Conservation (phyloP, 2,113 vertebrate species). For the Sylvia atricapilla region DNA sequence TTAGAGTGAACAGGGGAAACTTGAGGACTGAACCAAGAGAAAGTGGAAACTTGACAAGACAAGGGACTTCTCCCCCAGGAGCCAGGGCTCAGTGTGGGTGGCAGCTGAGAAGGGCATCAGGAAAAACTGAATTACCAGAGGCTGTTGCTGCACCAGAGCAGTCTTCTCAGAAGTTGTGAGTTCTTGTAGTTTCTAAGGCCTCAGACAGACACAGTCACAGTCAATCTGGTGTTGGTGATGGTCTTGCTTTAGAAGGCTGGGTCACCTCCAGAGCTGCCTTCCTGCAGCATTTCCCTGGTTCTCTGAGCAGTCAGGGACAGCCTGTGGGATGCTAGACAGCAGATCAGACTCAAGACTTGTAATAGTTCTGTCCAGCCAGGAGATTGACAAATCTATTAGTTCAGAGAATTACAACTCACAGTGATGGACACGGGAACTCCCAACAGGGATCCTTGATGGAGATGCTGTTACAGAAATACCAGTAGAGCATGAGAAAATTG, state of each 20-base stretch:
- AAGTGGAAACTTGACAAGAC: not conserved
- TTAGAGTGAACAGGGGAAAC: not conserved
- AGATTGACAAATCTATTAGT: not conserved
- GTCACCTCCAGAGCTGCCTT: not conserved
- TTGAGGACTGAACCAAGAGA: not conserved
- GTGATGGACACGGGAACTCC: not conserved
- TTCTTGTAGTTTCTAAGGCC: not conserved
- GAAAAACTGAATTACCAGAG: not conserved
- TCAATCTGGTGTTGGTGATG: accelerated
- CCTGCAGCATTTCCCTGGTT: not conserved
- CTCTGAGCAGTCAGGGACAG: not conserved
- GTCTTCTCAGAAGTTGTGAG: not conserved
- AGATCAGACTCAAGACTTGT: not conserved
- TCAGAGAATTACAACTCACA: not conserved
- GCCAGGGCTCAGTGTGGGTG: not conserved
- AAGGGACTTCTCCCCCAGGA: not conserved
- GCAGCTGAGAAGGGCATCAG: not conserved
- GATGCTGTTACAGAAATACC: not conserved
- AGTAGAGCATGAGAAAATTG: not conserved
- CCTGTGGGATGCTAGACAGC: not conserved
- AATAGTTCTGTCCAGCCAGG: not conserved
- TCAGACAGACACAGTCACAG: not conserved
- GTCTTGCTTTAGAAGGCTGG: not conserved
- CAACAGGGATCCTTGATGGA: not conserved
- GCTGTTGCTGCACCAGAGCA: not conserved